Evolutionary conservation across 2,888 invertebrate species (phyloP).

Genomic region (Trichacis sp.): DNA sequence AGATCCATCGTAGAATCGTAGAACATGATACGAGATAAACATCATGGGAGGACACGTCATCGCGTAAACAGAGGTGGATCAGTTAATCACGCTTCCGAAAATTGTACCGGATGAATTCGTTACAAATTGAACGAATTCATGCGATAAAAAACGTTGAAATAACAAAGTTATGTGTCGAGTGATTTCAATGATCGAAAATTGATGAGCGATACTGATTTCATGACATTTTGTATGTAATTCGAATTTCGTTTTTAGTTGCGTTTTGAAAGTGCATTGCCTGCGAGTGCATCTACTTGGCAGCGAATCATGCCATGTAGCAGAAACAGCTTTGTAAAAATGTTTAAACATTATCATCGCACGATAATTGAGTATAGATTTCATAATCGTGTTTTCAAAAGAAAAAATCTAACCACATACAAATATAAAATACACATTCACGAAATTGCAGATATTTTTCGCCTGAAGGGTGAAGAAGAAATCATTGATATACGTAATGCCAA

Average conservation of each 20-base stretch:
- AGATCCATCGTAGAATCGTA: conserved; percentile 66
- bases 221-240: not conserved
- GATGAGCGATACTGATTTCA: not conserved
- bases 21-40: conserved; percentile 51
- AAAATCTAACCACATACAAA: no score
- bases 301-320: not conserved
- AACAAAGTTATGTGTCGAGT: not conserved
- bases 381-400: not conserved
- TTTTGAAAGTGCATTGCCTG: conserved; percentile 5
- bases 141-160: not conserved
- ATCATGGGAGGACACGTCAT: conserved; percentile 61
- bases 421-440: no score
- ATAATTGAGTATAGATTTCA: not conserved
- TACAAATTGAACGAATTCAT: not conserved
- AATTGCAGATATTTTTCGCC: no score
- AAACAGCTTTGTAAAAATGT: not conserved
- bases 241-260: not conserved
- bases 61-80: conserved; percentile 50
- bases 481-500: no score
- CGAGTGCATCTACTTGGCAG: conserved; percentile 2
- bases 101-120: not conserved
- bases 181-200: conserved; percentile 1
- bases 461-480: no score
- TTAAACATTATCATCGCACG: not conserved
- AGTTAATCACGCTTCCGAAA: conserved; percentile 36